Evolutionary conservation across 2,113 vertebrate genomes (phyloP), one percentile per base, ranked within the genome.

Genomic region (Salvelinus namaycush): DNA sequence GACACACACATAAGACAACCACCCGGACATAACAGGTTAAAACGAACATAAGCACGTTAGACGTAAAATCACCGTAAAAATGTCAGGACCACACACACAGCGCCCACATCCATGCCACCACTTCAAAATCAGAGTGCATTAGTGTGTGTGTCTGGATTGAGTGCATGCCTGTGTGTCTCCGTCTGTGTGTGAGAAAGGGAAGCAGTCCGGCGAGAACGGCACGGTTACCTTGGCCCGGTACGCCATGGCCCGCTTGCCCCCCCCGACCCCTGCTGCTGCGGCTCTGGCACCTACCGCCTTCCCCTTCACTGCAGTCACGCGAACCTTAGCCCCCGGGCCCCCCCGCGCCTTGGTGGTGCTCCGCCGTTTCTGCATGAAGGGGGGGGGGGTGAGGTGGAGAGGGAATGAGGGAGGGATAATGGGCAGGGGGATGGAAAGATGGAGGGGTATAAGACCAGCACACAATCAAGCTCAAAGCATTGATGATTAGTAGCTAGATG

Each of bases 161-260:
- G 39, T 49, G 22, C 4, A 1, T 12, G 31, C 6, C 31, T 34
- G 31, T 6, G 39, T 20, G 7, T 27, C 18, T 5, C 18, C 1
- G 34, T 62, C 68, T 79, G 59, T 57, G 66, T 76, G 49, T 44
- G 59, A 79, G 80, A 59, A 75, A 74, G 51, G 66, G 74, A 72
- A 31, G 57, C 70, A 68, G 77, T 62, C 18, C 48, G 76, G 11
- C n/a, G 77, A 81, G 75, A 79, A 79, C 74, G 51, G 65, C 75
- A 7, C 76, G 81, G 80, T 82, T 91, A 94, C 92, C 91, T 93
- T 94, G 71, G 90, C 93, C 11, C 94, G 82, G 86, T 94, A 94
- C 3, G 94, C 94, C 93, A 94, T 93, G 57, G 92, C 86, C 79
- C 92, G 85, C 83, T 92, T 94, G 77, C 90, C 83, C 74, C 90